Percentiles rank a stretch among this genome's conserved stretches.
Evolutionary conservation across 2,797 vertebrate genomes (phyloP).

Genomic region (Peromyscus eremicus): DNA sequence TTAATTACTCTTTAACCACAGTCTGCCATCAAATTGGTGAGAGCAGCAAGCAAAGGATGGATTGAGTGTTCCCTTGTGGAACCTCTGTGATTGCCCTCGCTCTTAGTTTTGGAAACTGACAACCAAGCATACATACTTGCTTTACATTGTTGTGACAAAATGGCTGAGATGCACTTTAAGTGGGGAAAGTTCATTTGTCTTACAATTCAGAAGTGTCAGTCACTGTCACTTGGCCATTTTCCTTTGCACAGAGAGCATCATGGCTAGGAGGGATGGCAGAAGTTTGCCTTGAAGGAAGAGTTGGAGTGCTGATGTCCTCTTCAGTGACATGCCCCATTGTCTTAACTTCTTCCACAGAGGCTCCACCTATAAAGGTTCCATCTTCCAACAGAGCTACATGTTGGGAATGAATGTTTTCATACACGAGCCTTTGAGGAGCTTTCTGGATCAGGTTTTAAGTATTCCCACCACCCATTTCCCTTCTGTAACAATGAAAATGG

Average conservation of each 20-base stretch:
- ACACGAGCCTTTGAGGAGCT: background rate
- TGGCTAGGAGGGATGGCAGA: background rate
- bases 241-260: background rate
- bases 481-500: background rate
- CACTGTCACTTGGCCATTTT: background rate
- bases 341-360: background rate
- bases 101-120: background rate
- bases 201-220: background rate
- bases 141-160: background rate
- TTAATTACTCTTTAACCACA: background rate
- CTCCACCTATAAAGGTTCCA: background rate
- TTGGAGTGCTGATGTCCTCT: background rate
- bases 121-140: background rate
- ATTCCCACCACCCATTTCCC: too few species aligned
- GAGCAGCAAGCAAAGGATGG: background rate
- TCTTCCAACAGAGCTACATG: background rate
- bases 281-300: background rate
- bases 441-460: background rate
- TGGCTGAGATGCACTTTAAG: background rate
- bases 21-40: background rate
- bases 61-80: background rate
- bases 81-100: background rate
- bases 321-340: background rate
- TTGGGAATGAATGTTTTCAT: background rate
- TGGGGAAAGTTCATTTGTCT: background rate